A percentile compares a stretch with the other conserved stretches of the same genome.
phyloP scores from a whole-genome alignment of 2,113 vertebrate species.

The Pollachius pollachius region DNA sequence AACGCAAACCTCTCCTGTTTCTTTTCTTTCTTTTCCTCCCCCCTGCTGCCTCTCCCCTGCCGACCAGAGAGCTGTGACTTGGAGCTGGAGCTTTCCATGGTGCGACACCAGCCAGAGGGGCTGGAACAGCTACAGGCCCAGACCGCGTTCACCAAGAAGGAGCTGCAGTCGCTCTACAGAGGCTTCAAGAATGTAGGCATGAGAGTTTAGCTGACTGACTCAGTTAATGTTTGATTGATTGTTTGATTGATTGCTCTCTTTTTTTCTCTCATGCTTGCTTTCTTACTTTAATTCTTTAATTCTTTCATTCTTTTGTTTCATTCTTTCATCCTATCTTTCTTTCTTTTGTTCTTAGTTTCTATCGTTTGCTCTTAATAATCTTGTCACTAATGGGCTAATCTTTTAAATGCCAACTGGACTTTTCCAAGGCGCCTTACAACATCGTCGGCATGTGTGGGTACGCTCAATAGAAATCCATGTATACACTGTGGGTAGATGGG shows the following conservation, averaged over 20 bases:
- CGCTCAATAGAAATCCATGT: too few species aligned
- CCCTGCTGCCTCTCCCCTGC: not conserved
- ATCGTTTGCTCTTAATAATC: too few species aligned
- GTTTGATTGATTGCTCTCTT: not conserved
- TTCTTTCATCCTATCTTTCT: not conserved
- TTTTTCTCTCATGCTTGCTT: too few species aligned
- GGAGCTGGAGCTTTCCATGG: constrained; percentile 76
- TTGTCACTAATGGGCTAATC: too few species aligned
- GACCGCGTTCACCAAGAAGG: constrained; percentile 83
- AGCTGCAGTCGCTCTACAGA: constrained; percentile 83
- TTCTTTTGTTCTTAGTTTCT: too few species aligned
- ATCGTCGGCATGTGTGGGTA: too few species aligned
- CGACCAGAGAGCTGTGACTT: constrained; percentile 72
- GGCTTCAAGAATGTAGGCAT: constrained; percentile 82
- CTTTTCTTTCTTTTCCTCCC: not conserved
- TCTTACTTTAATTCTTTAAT: too few species aligned
- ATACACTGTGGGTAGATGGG: too few species aligned
- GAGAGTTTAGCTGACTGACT: not conserved
- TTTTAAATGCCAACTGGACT: too few species aligned
- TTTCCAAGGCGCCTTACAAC: too few species aligned
- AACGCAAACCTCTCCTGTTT: not conserved
- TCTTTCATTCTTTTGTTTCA: not conserved
- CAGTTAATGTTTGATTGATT: not conserved
- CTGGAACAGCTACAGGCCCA: constrained; percentile 79
- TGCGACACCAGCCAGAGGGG: constrained; percentile 81